Base-by-base conservation (phyloP, 2,797 vertebrate genomes). In the Centroberyx gerrardi region DNA sequence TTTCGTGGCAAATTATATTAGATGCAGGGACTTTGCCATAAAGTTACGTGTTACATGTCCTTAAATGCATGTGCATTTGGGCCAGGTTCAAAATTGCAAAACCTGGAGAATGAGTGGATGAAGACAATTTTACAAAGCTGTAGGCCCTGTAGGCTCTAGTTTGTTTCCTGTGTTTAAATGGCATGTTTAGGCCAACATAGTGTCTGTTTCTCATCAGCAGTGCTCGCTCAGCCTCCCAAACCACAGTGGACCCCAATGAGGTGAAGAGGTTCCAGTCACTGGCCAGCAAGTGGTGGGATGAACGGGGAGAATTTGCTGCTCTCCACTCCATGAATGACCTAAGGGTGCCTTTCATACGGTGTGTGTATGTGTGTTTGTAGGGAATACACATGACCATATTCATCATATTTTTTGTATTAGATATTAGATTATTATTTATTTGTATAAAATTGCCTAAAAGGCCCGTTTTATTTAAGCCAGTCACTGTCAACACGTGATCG, bases 301-400 rank as follows among this genome's bases (percentile, higher is more conserved):
- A 97, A 68, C 90, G 95, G 72, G 98, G 98, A 76, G 94, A 95
- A 17, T 98, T 97, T 80, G 94, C 93, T 12, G 92, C 95, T 53
- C 96, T 99, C 70, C 98, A 99, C 83, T 93, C 97, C 72, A 96
- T 99, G 97, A 99, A 99, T 75, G 97, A 97, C 75, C 93, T 99
- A 54, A 94, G 98, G 88, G 97, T 99, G 62, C 98, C 98, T 14
- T 99, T 99, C 83, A 95, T 99, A 88, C 95, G 98, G 98, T 99
- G 90, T 49, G 85, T 86, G 8, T 27, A n/a, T 22, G 22, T 22
- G 22, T 22, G 38, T 64, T 59, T 44, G 9, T 5, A 5, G 42
- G 7, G 7, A 51, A 29, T 18, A 5, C 29, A 12, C 13, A 22
- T 31, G 29, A 55, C 38, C 44, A 10, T 55, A 27, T 49, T 62